Base-by-base conservation (phyloP, 2,113 vertebrate genomes). In the Parus major region DNA sequence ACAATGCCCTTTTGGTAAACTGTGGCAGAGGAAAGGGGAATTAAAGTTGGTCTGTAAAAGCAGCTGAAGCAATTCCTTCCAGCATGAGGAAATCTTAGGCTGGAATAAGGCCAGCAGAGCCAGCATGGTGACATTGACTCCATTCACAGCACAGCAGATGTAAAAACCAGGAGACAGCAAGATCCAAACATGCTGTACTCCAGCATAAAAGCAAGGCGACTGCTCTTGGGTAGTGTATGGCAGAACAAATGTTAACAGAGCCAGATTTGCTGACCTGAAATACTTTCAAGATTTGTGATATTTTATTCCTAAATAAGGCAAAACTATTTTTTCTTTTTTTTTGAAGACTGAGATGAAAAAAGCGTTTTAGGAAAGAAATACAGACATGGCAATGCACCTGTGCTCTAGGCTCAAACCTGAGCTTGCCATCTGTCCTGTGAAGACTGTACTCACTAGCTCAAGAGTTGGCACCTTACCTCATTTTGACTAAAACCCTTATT, bases 91-190 rank as follows among this genome's bases (percentile, higher is more conserved):
- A 95, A 89, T 95, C 86, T 69, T 57, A 35, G 72, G 5, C 63
- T 96, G 93, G 96, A 95, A 65, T 65, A 77, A 50, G 17, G 89
- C 95, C 87, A 96, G 59, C 49, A 72, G 55, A 59, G 55, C 86
- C 69, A 82, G 87, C 18, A 52, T 90, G 78, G 75, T 91, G 82
- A 77, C 70, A 95, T 33, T 76, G 78, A 46, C 42, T 95, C 89
- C 89, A 89, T 95, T 92, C 96, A 94, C 59, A 90, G 81, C 70
- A 50, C 59, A 92, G 77, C 78, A 92, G 87, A 84, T 96, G 79
- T 69, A 55, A 84, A 72, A 90, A 71, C 36, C 80, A 60, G 82
- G 52, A 96, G 87, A 22, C 59, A 27, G 76, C 53, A 71, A 81
- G 72, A 75, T 81, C 41, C 69, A 86, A 86, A 86, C 39, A 21